Evolutionary conservation across 2,888 invertebrate species (phyloP).

Genomic region (Phalera bucephala): DNA sequence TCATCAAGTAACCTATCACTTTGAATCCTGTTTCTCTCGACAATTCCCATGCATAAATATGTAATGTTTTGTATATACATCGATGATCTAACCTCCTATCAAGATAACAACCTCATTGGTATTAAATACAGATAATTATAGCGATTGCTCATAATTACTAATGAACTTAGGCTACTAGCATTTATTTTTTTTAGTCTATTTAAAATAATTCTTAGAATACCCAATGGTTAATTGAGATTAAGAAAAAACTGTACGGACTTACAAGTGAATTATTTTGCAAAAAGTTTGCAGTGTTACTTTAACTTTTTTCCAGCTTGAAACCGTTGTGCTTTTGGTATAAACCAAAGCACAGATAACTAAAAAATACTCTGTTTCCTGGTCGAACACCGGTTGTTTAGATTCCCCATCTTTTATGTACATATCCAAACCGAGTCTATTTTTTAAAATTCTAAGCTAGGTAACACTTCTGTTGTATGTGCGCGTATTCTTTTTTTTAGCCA

Average conservation of each 20-base stretch:
- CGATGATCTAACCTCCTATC: slow-evolving; percentile 54
- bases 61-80: slow-evolving; percentile 24
- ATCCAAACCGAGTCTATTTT: too few relatives aligned
- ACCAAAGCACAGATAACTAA: too few relatives aligned
- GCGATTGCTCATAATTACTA: slow-evolving; percentile 43
- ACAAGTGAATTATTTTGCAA: neutral
- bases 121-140: slow-evolving; percentile 53
- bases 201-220: slow-evolving; percentile 5
- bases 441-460: too few relatives aligned
- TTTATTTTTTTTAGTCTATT: slow-evolving; percentile 3
- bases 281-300: too few relatives aligned
- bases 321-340: too few relatives aligned
- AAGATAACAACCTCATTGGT: slow-evolving; percentile 48
- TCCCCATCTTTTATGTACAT: too few relatives aligned
- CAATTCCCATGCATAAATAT: slow-evolving; percentile 48
- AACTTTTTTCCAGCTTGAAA: too few relatives aligned
- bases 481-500: too few relatives aligned
- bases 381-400: too few relatives aligned
- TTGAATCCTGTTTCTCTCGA: slow-evolving; percentile 45
- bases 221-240: slow-evolving; percentile 25
- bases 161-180: slow-evolving; percentile 25
- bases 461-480: too few relatives aligned
- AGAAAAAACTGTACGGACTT: slow-evolving; percentile 7
- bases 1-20: slow-evolving; percentile 46
- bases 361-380: too few relatives aligned